Percentiles rank a stretch among this genome's conserved stretches.
Evolutionary conservation across 2,888 invertebrate species (phyloP).

Genomic region (Gerris lacustris): DNA sequence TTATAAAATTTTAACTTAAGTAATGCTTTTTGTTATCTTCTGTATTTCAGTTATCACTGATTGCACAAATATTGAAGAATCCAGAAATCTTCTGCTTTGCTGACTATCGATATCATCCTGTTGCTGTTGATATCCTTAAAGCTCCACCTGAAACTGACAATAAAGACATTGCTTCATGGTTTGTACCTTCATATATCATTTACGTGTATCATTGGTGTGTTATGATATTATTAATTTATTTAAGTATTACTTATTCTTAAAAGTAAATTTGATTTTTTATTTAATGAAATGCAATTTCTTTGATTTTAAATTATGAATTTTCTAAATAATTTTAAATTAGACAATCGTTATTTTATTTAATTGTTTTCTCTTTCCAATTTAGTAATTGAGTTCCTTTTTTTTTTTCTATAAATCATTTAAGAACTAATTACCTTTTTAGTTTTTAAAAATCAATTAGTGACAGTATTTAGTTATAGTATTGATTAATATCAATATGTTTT

Average conservation of each 20-base stretch:
- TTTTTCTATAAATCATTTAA: too few species aligned
- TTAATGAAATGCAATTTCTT: neutral
- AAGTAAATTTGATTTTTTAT: neutral
- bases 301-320: too few species aligned
- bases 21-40: neutral
- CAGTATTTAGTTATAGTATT: neutral
- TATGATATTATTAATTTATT: neutral
- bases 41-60: constrained; percentile 56
- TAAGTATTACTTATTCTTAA: neutral
- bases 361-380: too few species aligned
- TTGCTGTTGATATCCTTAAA: constrained; percentile 79
- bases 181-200: constrained; percentile 19
- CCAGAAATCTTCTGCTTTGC: constrained; percentile 90
- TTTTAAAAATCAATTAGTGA: too few species aligned
- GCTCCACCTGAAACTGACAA: constrained; percentile 89
- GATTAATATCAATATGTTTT: neutral
- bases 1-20: too few species aligned
- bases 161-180: constrained; percentile 85
- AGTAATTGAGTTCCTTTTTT: too few species aligned
- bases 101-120: constrained; percentile 77
- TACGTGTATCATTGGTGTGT: neutral
- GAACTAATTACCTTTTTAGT: too few species aligned
- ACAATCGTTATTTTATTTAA: too few species aligned
- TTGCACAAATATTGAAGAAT: constrained; percentile 74
- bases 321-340: too few species aligned